These are phyloP conservation scores for Belgica antarctica DNA, from an alignment of 2,888 invertebrate genomes.

Conservation along the genomic window DNA sequence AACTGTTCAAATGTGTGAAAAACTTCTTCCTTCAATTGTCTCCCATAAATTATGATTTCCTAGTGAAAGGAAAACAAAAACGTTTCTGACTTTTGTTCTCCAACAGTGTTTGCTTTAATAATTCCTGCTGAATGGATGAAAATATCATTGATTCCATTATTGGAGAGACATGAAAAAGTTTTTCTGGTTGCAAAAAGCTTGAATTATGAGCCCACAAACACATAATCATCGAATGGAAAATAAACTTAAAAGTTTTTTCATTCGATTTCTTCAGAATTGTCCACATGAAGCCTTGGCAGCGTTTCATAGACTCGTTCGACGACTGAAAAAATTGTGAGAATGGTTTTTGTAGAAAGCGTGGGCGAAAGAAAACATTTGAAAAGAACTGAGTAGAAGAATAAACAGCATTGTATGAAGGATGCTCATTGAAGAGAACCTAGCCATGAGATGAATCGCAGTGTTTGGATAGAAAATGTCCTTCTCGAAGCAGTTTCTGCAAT, in stretches of 20 bases:
- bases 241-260: neutral
- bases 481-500: neutral
- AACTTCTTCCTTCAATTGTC: slow-evolving; percentile 13
- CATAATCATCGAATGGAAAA: neutral
- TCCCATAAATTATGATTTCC: slow-evolving; percentile 7
- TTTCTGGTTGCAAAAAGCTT: neutral
- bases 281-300: neutral
- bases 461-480: neutral
- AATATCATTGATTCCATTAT: neutral
- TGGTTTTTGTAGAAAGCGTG: no score
- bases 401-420: neutral
- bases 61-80: neutral
- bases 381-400: slow-evolving; percentile 2
- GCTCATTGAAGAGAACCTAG: neutral
- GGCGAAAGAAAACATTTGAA: neutral
- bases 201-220: neutral
- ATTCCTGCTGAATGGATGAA: neutral
- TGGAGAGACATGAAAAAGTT: neutral
- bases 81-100: neutral
- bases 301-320: no score
- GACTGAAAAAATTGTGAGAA: no score
- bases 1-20: slow-evolving; percentile 8
- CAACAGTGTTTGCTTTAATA: neutral
- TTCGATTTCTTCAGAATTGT: neutral
- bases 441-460: neutral